Evolutionary conservation across 2,113 vertebrate species (phyloP), one percentile per base, ranked within the genome.

Genomic region (Lycocorax pyrrhopterus): DNA sequence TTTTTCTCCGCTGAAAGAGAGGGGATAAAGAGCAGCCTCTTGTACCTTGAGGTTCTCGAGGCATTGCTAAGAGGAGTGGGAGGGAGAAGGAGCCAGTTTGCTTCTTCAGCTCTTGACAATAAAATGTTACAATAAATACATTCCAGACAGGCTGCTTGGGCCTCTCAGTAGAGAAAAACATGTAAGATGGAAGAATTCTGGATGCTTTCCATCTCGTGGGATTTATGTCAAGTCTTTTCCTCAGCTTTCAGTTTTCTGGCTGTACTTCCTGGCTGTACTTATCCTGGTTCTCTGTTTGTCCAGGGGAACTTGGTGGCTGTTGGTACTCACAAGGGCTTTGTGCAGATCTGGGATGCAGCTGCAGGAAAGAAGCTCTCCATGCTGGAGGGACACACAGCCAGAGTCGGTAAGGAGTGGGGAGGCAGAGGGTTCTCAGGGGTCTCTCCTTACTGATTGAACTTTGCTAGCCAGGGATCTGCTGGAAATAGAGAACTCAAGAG

Each of bases 301-400:
- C 47, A 99, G 99, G 99, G 99, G 68, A 99, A 99, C 95, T 97
- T 99, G 87, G 99, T 99, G 32, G 99, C 99, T 0, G 99, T 99
- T 10, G 99, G 99, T 33, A 99, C 99, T 21, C 99, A 99, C 96
- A 99, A 99, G 96, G 99, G 99, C 77, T 99, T 99, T 51, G 99
- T 99, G 60, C 99, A 99, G 97, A 99, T 99, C 90, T 99, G 99
- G 99, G 99, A 99, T 55, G 99, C 99, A 0, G 99, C 99, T 6
- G 99, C 99, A 5, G 99, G 99, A 44, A 99, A 99, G 96, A 99
- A 99, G 84, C 98, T 99, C 39, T 99, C 99, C 13, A 98, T 98
- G 77, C 91, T 99, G 19, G 99, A 99, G 79, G 99, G 99, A 20
- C 99, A 99, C 98, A 99, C 99, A 0, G 99, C 99, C 11, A 98